Evolutionary conservation across 2,888 invertebrate species (phyloP).

Genomic region (Alloscopus bannaensis): DNA sequence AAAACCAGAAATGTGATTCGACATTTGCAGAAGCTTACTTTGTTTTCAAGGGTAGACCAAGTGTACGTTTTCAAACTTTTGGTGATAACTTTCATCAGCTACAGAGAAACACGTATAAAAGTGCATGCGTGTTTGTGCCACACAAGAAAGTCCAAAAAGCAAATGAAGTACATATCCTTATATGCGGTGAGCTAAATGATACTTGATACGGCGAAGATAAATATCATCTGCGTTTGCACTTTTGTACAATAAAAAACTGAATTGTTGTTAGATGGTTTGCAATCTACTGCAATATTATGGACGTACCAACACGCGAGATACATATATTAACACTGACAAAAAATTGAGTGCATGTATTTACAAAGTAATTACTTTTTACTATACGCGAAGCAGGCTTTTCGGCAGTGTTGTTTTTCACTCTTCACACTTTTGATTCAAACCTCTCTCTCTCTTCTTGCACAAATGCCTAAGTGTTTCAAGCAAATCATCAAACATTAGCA

Average conservation of each 20-base stretch:
- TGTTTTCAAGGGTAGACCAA: no score
- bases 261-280: constrained; percentile 18
- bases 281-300: not conserved
- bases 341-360: constrained; percentile 39
- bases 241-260: constrained; percentile 28
- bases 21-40: no score
- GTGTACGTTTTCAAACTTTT: no score
- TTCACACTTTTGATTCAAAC: constrained; percentile 35
- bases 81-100: no score
- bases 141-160: no score
- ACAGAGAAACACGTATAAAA: no score
- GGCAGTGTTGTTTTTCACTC: constrained; percentile 43
- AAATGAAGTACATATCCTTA: not conserved
- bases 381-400: constrained; percentile 37
- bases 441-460: not conserved
- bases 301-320: constrained; percentile 7
- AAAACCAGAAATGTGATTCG: not conserved
- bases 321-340: constrained; percentile 8
- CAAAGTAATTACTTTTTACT: constrained; percentile 36
- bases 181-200: constrained; percentile 30
- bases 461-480: constrained; percentile 2
- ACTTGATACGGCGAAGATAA: constrained; percentile 39
- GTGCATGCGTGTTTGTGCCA: no score
- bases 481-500: no score
- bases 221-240: constrained; percentile 33